phyloP scores from a whole-genome alignment of 2,113 vertebrate species.

The Hassar affinis region DNA sequence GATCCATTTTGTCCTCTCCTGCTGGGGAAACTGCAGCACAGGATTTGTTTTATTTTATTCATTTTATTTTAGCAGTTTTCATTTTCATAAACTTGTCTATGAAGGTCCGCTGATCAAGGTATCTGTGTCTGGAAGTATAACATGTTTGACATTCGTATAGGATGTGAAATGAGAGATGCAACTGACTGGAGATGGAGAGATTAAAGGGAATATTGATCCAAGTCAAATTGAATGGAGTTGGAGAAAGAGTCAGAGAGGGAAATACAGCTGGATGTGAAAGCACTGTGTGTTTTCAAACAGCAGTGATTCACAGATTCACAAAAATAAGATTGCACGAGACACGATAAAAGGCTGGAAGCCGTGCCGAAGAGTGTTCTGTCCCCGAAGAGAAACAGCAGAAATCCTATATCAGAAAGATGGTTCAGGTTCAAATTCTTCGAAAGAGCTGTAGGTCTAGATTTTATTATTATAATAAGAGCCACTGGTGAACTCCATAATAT shows the following conservation, averaged over 20 bases:
- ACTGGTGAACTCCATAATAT: background rate
- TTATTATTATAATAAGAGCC: background rate
- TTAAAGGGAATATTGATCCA: slow-evolving; percentile 56
- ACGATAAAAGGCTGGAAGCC: background rate
- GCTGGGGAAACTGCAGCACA: slow-evolving; percentile 33
- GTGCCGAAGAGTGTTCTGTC: background rate
- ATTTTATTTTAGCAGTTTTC: slow-evolving; percentile 51
- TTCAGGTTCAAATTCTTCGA: background rate
- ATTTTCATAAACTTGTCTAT: slow-evolving; percentile 61
- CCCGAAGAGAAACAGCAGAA: background rate
- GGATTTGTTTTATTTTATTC: slow-evolving; percentile 52
- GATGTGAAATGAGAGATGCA: background rate
- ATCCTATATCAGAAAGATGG: background rate
- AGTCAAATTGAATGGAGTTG: slow-evolving; percentile 50
- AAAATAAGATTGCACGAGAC: slow-evolving; percentile 16
- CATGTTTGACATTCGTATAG: background rate
- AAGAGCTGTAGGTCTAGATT: background rate
- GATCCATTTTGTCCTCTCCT: slow-evolving; percentile 38
- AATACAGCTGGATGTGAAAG: slow-evolving; percentile 35
- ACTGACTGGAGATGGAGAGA: background rate
- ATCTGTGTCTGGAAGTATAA: slow-evolving; percentile 19
- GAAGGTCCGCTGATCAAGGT: slow-evolving; percentile 28
- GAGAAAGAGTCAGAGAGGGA: slow-evolving; percentile 52
- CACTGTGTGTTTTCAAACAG: background rate
- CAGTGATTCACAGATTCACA: background rate